Base-by-base conservation (phyloP, 2,888 invertebrate species). In the Brachyopa scutellaris region DNA sequence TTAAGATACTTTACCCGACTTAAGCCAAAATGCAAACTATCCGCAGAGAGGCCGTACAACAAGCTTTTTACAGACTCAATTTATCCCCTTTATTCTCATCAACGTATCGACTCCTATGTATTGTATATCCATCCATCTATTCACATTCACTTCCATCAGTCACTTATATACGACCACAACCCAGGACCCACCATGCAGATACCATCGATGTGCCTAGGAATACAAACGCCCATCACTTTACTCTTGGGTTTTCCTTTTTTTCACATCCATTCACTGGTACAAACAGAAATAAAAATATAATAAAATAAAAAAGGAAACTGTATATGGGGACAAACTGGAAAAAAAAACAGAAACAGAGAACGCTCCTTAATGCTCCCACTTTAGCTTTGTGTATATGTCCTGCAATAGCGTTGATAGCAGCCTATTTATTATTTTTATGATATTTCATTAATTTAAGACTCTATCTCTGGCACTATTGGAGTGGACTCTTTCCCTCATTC, bases 381-480 rank as follows among this genome's bases (percentile, higher is more conserved):
- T 45, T 57, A 29, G 61, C 49, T 69, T 57, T 51, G 62, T 40
- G 36, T 76, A 29, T 69, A 82, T 80, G 78, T 85, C 83, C 83
- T 84, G 83, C 70, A 74, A 85, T 85, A 84, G 80, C 83, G 84
- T 64, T 85, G 85, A 85, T 85, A 85, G 83, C 84, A 73, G 80
- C 69, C 80, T 73, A 85, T 85, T 85, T 85, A 84, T 85, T 84
- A 85, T 78, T 84, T 85, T 85, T 85, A 85, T 85, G 85, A 85
- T 85, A 83, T 85, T 85, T 85, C 85, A 85, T 85, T 85, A 85
- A 84, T 85, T 84, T 85, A 84, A 74, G 79, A 77, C 82, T 76
- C 69, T 61, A 66, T 82, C 82, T 55, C 53, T 53, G 53, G 45
- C 59, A 53, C 57, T 78, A 66, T 59, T 59, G 57, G 40, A 72